Percentiles rank a stretch among this genome's conserved stretches.
These are phyloP conservation scores for Drosophila oshimai DNA, from an alignment of 1,140 invertebrate genomes.

Conservation along the genomic window DNA sequence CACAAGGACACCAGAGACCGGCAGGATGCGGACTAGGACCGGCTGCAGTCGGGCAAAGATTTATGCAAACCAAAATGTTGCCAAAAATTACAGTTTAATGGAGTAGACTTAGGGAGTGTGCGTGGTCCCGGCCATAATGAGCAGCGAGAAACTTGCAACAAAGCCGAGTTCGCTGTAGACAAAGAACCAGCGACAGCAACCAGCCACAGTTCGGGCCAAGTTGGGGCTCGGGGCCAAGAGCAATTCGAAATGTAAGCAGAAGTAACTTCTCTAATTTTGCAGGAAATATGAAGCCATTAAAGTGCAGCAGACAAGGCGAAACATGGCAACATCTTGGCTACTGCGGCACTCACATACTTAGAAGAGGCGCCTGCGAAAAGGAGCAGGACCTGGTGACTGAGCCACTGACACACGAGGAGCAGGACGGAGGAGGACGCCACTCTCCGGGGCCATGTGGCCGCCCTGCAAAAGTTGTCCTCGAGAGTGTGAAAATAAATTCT, in stretches of 20 bases:
- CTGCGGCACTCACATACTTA: conserved; percentile 57
- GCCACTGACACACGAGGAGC: neutral
- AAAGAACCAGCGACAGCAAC: conserved; percentile 33
- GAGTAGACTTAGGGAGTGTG: conserved; percentile 45
- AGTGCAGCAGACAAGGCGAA: conserved; percentile 69
- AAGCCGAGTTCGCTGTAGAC: conserved; percentile 38
- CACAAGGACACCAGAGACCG: conserved; percentile 54
- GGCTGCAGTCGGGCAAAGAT: conserved; percentile 54
- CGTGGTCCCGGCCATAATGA: conserved; percentile 61
- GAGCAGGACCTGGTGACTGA: neutral
- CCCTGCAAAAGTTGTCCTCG: conserved; percentile 67
- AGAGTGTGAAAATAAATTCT: conserved; percentile 81
- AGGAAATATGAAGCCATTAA: conserved; percentile 82
- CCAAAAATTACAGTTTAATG: conserved; percentile 82
- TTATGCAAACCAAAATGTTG: conserved; percentile 81
- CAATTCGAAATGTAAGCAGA: conserved; percentile 55
- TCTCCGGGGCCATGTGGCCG: conserved; percentile 48
- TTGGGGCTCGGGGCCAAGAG: conserved; percentile 7
- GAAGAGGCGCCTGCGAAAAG: neutral
- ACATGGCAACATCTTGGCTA: conserved; percentile 70
- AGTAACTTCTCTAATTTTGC: conserved; percentile 80
- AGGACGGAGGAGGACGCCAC: neutral
- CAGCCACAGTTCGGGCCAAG: conserved; percentile 31
- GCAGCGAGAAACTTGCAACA: conserved; percentile 61
- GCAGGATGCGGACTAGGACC: conserved; percentile 4